Evolutionary conservation across 2,888 invertebrate genomes (phyloP), one percentile per base, ranked within the genome.

Genomic region (Punctoribates punctum): DNA sequence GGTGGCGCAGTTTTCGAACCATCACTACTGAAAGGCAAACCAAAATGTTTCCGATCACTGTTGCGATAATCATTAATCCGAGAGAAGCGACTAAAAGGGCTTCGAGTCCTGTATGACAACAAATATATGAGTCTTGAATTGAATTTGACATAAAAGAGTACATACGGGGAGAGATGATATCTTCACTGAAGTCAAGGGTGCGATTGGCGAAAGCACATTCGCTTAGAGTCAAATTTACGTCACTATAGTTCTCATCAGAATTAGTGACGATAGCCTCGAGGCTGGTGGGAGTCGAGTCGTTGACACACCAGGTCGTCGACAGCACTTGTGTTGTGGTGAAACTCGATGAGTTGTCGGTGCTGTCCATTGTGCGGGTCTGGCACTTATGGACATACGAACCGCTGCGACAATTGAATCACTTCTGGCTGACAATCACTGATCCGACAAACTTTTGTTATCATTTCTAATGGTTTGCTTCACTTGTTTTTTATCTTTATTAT

Each of bases 1-100:
- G 85, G 17, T 84, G 83, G 77, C 84, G 83, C 11, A 86, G 81
- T 78, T 85, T 83, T 67, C 84, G 83, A 4, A 87, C 86, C 29
- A 86, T 81, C n/a, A 83, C 82, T n/a, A 87, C 86, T 0, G 87
- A 86, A 11, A 85, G 82, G 78, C 86, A 86, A 42, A 87, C 87
- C 73, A 87, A 82, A 15, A 83, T 82, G 81, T 87, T 87, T 29
- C 87, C 87, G 25, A 87, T 81, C 13, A 85, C 82, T 6, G 87
- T 87, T 73, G 83, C 82, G 5, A 85, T 78, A 73, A 85, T 85
- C 79, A 87, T 81, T 15, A 82, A 78, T 25, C 80, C 73, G 73
- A 82, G 74, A 11, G 73, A 48, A 48, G 70, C 73, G 38, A 70
- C 48, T 4, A 78, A 38, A 23, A 67, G 25, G 34, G 62, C 65